Evolutionary conservation across 2,888 invertebrate genomes (phyloP).

Genomic region (Muschampia plurimacula): DNA sequence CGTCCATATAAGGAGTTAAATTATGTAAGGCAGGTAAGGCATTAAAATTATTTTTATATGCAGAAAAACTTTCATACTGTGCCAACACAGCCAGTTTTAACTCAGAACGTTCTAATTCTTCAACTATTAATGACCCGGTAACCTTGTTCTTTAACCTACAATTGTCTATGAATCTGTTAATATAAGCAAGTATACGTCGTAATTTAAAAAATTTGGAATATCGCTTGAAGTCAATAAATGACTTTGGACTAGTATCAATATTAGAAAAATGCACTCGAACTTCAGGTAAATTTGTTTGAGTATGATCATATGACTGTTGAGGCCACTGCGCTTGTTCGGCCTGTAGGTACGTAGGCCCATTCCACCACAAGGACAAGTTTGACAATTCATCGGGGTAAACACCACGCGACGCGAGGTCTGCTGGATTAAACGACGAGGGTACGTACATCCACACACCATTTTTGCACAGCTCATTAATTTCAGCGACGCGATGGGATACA

Average conservation of each 20-base stretch:
- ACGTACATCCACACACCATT: no score
- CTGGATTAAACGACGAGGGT: not conserved
- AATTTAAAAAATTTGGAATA: not conserved
- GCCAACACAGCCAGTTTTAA: not conserved
- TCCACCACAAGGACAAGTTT: not conserved
- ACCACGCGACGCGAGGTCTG: not conserved
- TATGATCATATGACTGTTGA: not conserved
- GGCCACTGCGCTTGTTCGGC: not conserved
- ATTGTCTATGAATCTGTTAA: not conserved
- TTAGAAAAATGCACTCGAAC: not conserved
- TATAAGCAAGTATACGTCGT: not conserved
- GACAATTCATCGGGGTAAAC: not conserved
- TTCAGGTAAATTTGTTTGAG: not conserved
- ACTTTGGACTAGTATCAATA: not conserved
- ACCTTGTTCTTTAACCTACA: not conserved
- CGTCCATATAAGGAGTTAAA: not conserved
- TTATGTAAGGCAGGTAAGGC: not conserved
- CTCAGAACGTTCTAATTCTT: not conserved
- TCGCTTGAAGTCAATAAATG: not conserved
- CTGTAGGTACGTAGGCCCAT: not conserved
- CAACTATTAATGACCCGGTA: not conserved
- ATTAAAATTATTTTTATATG: not conserved
- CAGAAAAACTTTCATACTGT: not conserved
- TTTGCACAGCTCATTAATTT: no score
- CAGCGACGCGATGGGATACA: no score